Percentiles rank a stretch among this genome's conserved stretches.
These are phyloP conservation scores for Reticulitermes lucifugus DNA, from an alignment of 2,888 invertebrate species.

Conservation along the genomic window DNA sequence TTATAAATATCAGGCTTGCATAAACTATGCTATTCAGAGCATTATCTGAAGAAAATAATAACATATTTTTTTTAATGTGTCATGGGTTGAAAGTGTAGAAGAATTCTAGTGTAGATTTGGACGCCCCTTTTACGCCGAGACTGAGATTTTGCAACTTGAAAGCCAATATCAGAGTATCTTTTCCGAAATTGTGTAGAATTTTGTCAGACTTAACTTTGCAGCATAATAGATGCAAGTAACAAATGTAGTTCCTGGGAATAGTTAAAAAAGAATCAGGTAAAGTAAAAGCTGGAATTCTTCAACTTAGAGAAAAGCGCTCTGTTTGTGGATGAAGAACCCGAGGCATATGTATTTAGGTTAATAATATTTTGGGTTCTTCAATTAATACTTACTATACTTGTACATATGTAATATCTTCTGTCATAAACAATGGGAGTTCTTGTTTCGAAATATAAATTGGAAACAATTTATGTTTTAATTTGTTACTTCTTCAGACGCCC, in stretches of 20 bases:
- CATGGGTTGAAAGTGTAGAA: no score
- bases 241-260: neutral
- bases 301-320: neutral
- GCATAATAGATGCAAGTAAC: neutral
- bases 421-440: neutral
- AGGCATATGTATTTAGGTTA: neutral
- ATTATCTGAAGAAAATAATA: no score
- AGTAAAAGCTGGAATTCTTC: neutral
- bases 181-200: neutral
- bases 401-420: neutral
- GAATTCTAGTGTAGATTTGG: neutral
- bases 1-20: no score
- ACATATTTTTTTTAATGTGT: no score
- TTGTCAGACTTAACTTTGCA: neutral
- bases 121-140: neutral
- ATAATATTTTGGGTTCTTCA: neutral
- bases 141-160: neutral
- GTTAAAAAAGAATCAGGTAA: neutral
- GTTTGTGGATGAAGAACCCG: neutral
- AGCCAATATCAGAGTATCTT: neutral
- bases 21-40: no score
- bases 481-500: neutral
- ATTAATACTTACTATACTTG: constrained; percentile 17
- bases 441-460: neutral
- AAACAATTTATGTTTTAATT: neutral